Conservation (phyloP, 2,113 vertebrate species). For the Bos indicus region DNA sequence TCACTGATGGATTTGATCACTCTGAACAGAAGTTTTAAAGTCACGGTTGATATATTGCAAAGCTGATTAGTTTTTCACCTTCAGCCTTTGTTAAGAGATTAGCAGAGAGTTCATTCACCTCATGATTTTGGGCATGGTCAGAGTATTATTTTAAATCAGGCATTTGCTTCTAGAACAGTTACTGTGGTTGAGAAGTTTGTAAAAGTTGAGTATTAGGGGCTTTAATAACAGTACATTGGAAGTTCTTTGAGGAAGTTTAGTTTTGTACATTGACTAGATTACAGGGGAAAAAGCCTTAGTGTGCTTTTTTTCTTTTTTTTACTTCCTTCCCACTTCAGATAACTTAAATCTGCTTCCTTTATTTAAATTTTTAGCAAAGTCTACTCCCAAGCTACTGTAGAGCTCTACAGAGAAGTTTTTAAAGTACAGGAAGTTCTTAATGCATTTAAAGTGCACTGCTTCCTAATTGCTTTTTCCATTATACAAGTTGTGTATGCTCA, state of each 20-base stretch:
- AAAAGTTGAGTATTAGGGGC: background rate
- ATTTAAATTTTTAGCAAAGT: constrained; percentile 36
- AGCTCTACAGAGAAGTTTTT: background rate
- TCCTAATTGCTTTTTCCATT: background rate
- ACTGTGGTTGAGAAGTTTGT: background rate
- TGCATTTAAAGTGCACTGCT: constrained; percentile 25
- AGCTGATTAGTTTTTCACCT: background rate
- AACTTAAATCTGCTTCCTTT: constrained; percentile 44
- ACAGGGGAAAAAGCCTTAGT: background rate
- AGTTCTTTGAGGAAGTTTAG: constrained; percentile 53
- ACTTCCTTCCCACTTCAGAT: constrained; percentile 8
- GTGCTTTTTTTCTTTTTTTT: constrained; percentile 17
- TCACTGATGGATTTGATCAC: background rate
- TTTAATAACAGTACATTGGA: background rate
- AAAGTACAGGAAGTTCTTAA: constrained; percentile 42
- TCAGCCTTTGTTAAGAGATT: constrained; percentile 1
- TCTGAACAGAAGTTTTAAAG: constrained; percentile 27
- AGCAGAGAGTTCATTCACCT: background rate
- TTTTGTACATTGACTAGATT: constrained; percentile 46
- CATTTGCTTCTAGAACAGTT: constrained; percentile 14
- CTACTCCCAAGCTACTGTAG: background rate
- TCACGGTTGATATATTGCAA: background rate
- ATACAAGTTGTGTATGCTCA: background rate
- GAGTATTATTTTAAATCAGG: background rate
- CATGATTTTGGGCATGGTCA: background rate